Base-by-base conservation (phyloP, 2,888 invertebrate species). In the Apamea crenata region DNA sequence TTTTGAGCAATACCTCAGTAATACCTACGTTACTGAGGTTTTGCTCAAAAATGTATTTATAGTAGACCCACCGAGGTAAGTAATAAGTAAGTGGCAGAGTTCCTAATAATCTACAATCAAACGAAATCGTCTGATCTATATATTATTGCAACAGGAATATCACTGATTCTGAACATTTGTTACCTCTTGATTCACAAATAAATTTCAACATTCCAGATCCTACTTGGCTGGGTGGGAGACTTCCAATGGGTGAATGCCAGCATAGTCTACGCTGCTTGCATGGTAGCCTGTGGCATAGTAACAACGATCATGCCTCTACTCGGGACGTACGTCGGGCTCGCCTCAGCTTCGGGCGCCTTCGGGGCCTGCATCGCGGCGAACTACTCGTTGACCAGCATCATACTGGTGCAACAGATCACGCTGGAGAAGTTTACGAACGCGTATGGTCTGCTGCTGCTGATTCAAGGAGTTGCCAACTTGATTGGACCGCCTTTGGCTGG, bases 321-420 rank as follows among this genome's bases (percentile, higher is more conserved):
- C 50, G 90, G 76, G 3, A 66, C 92, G 2, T 98, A 98, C 95
- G 93, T 94, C 75, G 95, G 97, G 10, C 95, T 98, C 67, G 98
- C 97, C 77, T 93, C 97, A 0, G 96, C 98, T 0, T 97, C 98
- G 44, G 98, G 98, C n/a, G 97, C 98, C 50, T 99, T 99, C 96
- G 99, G 99, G 1, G 98, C 99, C 86, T 98, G 98, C 94, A 99
- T 99, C 90, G 99, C 99, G 47, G 99, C 99, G 80, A 99, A 99
- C 96, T 99, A 99, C 96, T 98, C 99, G 5, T 97, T 99, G 65
- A 99, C 99, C 40, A 98, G 98, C 92, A 99, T 99, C 91, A 99
- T 99, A 86, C 97, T 99, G 79, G 99, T 99, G 80, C 98, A 99
- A 93, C 97, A 99, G 93, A 98, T 99, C 87, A 98, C 99, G n/a